Percentiles rank a stretch among this genome's conserved stretches.
phyloP scores from a whole-genome alignment of 2,888 invertebrate genomes.

The Macaria liturata region DNA sequence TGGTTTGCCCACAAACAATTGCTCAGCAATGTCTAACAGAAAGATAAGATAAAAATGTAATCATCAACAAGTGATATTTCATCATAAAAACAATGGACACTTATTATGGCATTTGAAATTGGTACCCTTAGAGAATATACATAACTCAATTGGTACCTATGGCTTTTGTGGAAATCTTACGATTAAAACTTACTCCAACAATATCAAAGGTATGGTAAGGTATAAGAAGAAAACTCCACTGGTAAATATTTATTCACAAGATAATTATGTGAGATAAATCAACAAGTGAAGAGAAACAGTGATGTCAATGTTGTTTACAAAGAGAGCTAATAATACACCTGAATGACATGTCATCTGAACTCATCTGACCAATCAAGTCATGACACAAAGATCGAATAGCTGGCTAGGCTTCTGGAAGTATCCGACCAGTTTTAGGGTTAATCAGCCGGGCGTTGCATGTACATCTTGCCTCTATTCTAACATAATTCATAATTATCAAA shows the following conservation, averaged over 20 bases:
- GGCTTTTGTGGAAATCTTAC: no score
- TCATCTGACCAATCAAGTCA: neutral
- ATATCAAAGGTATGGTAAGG: no score
- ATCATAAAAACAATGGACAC: neutral
- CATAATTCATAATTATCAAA: neutral
- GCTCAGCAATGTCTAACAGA: neutral
- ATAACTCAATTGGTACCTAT: no score
- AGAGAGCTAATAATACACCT: neutral
- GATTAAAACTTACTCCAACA: no score
- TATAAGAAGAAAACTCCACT: no score
- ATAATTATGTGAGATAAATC: neutral
- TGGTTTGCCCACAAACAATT: neutral
- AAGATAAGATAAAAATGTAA: constrained; percentile 10
- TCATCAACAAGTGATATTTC: constrained; percentile 12
- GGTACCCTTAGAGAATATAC: no score
- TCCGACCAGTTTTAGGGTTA: neutral
- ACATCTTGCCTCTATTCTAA: neutral
- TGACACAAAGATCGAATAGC: constrained; percentile 5
- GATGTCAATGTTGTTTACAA: constrained; percentile 6
- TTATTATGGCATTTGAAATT: no score
- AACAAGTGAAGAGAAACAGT: constrained; percentile 1
- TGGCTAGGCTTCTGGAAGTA: neutral
- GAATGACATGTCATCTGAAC: constrained; percentile 3
- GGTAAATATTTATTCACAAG: no score
- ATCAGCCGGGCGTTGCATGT: no score